Evolutionary conservation across 1,140 invertebrate species (phyloP).

Genomic region (Lepidurus apus): DNA sequence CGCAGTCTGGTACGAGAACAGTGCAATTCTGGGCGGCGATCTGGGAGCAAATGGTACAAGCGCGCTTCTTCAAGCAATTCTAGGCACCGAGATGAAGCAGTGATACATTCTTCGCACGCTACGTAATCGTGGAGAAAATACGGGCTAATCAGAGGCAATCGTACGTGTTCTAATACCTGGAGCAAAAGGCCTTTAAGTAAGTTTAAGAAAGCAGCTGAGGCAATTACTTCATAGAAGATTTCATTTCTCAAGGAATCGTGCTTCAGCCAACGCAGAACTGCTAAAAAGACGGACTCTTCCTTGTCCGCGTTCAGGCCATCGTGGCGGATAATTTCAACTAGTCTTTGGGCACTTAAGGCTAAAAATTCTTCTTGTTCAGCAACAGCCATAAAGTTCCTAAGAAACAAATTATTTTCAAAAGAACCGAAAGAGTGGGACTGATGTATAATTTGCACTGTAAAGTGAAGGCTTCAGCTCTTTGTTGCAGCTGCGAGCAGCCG

Average conservation of each 20-base stretch:
- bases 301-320: constrained; percentile 52
- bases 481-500: constrained; percentile 49
- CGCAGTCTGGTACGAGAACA: constrained; percentile 45
- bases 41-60: constrained; percentile 50
- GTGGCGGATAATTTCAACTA: constrained; percentile 51
- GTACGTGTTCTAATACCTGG: constrained; percentile 51
- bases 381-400: constrained; percentile 45
- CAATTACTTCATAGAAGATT: constrained; percentile 43
- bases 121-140: constrained; percentile 57
- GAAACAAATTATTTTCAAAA: constrained; percentile 22
- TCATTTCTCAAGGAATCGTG: constrained; percentile 43
- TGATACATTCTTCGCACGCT: constrained; percentile 45
- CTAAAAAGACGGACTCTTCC: constrained; percentile 55
- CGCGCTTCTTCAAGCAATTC: constrained; percentile 51
- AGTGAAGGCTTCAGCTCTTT: constrained; percentile 47
- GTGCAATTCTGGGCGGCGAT: constrained; percentile 46
- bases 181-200: constrained; percentile 30
- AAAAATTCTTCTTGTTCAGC: constrained; percentile 50
- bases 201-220: background rate
- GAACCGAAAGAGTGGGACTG: constrained; percentile 28
- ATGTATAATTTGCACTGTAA: constrained; percentile 39
- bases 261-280: constrained; percentile 51
- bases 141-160: constrained; percentile 53
- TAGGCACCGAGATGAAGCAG: constrained; percentile 45
- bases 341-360: constrained; percentile 46